Conservation (phyloP, 2,797 vertebrate genomes). For the Harpagifer antarcticus region DNA sequence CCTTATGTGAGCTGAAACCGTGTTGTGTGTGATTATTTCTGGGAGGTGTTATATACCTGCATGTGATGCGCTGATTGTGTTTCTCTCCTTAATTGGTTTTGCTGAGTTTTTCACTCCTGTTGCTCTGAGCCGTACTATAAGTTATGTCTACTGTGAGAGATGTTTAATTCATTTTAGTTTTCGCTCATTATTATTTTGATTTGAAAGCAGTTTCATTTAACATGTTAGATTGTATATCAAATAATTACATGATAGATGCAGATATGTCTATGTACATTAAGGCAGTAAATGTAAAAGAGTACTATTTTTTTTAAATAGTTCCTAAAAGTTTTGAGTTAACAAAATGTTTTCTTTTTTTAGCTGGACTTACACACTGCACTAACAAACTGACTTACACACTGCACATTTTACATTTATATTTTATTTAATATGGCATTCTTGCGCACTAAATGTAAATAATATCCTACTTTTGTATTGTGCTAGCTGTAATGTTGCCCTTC, state of each 20-base stretch:
- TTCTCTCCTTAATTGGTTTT: constrained; percentile 17
- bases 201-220: not conserved
- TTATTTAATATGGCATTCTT: too few relatives aligned
- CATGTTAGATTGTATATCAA: not conserved
- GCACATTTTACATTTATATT: too few relatives aligned
- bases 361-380: too few relatives aligned
- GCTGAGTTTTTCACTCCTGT: not conserved
- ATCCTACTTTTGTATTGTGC: too few relatives aligned
- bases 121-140: not conserved
- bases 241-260: too few relatives aligned
- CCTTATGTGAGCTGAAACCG: not conserved
- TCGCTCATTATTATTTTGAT: not conserved
- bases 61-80: not conserved
- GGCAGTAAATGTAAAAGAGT: not conserved
- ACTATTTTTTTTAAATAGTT: not conserved
- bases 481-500: too few relatives aligned
- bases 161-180: not conserved
- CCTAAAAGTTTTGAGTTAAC: not conserved
- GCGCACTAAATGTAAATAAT: too few relatives aligned
- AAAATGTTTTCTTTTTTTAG: not conserved
- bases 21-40: not conserved
- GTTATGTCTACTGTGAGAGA: not conserved
- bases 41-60: constrained; percentile 22
- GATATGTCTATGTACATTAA: too few relatives aligned
- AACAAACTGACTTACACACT: too few relatives aligned